Evolutionary conservation across 2,113 vertebrate species (phyloP), one percentile per base, ranked within the genome.

Genomic region (Gnathonemus echidnorhynchus): DNA sequence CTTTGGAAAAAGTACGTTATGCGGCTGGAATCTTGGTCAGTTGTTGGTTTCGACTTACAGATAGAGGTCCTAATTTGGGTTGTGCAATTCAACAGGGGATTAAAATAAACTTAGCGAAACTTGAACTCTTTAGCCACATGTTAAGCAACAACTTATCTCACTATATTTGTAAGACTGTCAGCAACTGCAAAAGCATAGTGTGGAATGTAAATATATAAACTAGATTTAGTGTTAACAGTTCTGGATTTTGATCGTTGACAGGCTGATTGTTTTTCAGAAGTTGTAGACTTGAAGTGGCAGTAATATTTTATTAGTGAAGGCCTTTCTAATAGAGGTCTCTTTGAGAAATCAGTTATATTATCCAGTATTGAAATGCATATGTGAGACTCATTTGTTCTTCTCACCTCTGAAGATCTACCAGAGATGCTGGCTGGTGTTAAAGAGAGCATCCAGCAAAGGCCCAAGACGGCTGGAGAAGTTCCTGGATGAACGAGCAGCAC

Each of bases 391-490:
- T 48, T 13, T 86, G 62, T 35, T 87, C 4, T 42, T 42, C 42
- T 90, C 15, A 52, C 35, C 24, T 58, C n/a, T 66, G 24, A 92
- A 97, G 97, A 97, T 97, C 93, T 97, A 97, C 94, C 96, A 97
- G 45, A 95, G 96, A 90, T 97, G 96, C 91, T 97, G 97, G 97
- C 85, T 97, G 13, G 96, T 97, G 31, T 96, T 97, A 93, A 97
- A 96, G 94, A 97, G 96, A 27, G 96, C 97, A 53, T 97, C 97
- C 9, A 97, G 97, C 93, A 97, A 97, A 93, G 97, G 97, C 52
- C 96, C 97, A 13, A 97, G 96, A 91, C 94, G 97, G 90, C 94
- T 97, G 93, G 97, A 97, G 93, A 97, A 97, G 84, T 97, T 97
- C 94, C 96, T 96, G 0, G 97, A 97, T 90, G 97, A 97, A 21